Evolutionary conservation across 2,888 invertebrate genomes (phyloP).

Genomic region (Deilephila elpenor): DNA sequence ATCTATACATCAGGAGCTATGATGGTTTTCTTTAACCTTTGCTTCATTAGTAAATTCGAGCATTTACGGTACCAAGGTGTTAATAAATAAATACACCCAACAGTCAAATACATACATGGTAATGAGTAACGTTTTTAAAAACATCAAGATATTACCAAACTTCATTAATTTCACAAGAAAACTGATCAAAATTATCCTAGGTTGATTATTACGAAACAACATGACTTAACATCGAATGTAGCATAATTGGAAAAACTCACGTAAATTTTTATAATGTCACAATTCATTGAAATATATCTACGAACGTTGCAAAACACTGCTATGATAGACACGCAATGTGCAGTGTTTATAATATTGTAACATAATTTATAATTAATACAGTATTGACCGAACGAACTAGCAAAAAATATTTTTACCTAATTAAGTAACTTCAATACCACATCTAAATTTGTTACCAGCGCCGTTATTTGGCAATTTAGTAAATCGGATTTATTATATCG

Average conservation of each 20-base stretch:
- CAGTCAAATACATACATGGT: no score
- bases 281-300: conserved; percentile 25
- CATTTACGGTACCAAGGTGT: no score
- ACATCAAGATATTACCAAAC: not conserved
- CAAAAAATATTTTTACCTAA: not conserved
- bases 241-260: conserved; percentile 2
- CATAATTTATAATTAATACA: not conserved
- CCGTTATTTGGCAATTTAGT: no score
- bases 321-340: conserved; percentile 17
- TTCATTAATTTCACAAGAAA: not conserved
- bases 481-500: no score
- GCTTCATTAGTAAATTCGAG: no score
- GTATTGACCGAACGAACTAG: not conserved
- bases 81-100: no score
- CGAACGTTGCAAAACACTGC: not conserved
- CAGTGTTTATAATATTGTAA: conserved; percentile 2
- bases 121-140: not conserved
- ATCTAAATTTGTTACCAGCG: no score
- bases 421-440: no score
- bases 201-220: not conserved
- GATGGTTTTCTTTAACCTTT: no score
- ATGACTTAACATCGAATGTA: conserved; percentile 2
- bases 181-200: not conserved
- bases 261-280: conserved; percentile 11
- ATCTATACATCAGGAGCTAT: no score